Evolutionary conservation across 2,888 invertebrate genomes (phyloP), one percentile per base, ranked within the genome.

Genomic region (Hoplodrina ambigua): DNA sequence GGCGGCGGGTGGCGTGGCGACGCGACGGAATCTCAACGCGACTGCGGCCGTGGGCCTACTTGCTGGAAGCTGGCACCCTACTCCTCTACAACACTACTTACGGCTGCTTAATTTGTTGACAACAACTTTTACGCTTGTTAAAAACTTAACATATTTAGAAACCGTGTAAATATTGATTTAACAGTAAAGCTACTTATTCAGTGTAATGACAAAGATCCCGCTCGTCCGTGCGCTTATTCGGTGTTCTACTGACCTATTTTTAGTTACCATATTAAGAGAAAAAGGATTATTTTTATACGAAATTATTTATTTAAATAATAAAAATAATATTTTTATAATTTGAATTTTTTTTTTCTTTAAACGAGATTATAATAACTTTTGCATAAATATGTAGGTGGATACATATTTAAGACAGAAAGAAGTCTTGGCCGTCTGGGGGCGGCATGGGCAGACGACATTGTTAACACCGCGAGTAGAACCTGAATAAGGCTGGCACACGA

Each of bases 11-110:
- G 90, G 90, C 94, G 93, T 92, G 87, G 86, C 81, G 89, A 88
- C 92, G 89, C 92, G 90, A 78, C 93, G 93, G 86, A 86, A 87
- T 90, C 91, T 88, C 86, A 84, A 80, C 91, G 91, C 93, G 92
- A 94, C 95, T 95, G 94, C 90, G 89, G 90, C 82, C 80, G 81
- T 80, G 86, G 85, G 87, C 87, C 86, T 86, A 86, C 86, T 88
- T 86, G 82, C 86, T 87, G 85, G 87, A 90, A 85, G 81, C 87
- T 85, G 85, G 75, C 83, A 78, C 83, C 84, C 72, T 79, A 85
- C 78, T 69, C 68, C 70, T 60, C 60, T 57, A 62, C 61, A 77
- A 19, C 75, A 41, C 60, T 54, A 57, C 57, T 50, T 67, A 62
- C 63, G 53, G 63, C 69, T 69, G 33, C 57, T 72, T 74, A 69